Percentiles rank a stretch among this genome's conserved stretches.
phyloP scores from a whole-genome alignment of 2,888 invertebrate genomes.

The Masnerella sp. region DNA sequence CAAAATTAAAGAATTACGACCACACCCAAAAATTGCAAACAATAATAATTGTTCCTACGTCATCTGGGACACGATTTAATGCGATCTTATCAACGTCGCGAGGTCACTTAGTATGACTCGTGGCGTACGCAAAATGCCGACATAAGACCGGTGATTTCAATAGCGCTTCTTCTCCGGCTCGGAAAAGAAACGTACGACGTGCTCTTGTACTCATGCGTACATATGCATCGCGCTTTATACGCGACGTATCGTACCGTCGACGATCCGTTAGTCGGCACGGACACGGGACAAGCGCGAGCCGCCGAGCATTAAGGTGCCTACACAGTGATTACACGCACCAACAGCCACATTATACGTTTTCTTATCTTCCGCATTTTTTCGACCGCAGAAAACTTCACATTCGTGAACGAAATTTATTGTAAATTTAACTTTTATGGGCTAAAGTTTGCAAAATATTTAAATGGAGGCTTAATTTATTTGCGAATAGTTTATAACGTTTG shows the following conservation, averaged over 20 bases:
- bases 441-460: too few relatives aligned
- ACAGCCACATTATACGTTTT: too few relatives aligned
- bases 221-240: slow-evolving; percentile 31
- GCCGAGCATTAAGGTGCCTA: slow-evolving; percentile 34
- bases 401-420: too few relatives aligned
- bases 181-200: slow-evolving; percentile 34
- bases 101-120: slow-evolving; percentile 31
- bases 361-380: too few relatives aligned
- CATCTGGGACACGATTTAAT: slow-evolving; percentile 20
- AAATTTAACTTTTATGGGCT: too few relatives aligned
- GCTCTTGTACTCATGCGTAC: slow-evolving; percentile 34
- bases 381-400: too few relatives aligned
- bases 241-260: slow-evolving; percentile 42
- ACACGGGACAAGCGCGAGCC: slow-evolving; percentile 25
- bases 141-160: slow-evolving; percentile 44
- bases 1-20: too few relatives aligned
- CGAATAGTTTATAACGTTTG: too few relatives aligned
- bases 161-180: slow-evolving; percentile 30
- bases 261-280: slow-evolving; percentile 45
- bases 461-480: too few relatives aligned
- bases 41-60: too few relatives aligned
- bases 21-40: too few relatives aligned
- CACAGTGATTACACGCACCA: slow-evolving; percentile 14
- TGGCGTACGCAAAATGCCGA: slow-evolving; percentile 22
- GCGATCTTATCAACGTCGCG: slow-evolving; percentile 25